Evolutionary conservation across 1,140 invertebrate genomes (phyloP).

Genomic region (Colletes latitarsis): DNA sequence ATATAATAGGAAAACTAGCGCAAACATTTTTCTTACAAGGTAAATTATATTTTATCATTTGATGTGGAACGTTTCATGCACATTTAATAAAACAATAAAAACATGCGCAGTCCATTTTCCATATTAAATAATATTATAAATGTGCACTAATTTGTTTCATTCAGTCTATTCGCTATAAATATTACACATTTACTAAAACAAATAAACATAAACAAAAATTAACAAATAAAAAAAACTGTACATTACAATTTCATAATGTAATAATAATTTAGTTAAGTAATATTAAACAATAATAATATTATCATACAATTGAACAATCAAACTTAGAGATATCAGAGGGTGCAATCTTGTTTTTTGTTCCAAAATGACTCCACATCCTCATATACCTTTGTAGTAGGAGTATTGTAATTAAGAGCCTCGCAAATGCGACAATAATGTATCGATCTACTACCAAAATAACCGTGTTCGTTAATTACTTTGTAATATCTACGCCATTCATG

Average conservation of each 20-base stretch:
- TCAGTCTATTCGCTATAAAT: not conserved
- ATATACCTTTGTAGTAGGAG: constrained; percentile 81
- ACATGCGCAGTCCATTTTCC: not conserved
- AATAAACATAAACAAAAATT: not conserved
- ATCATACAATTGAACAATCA: not conserved
- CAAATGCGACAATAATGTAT: constrained; percentile 91
- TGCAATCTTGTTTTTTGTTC: constrained; percentile 78
- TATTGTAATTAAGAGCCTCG: constrained; percentile 87
- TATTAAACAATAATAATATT: not conserved
- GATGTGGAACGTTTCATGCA: no score
- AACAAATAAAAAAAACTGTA: no score
- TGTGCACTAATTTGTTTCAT: not conserved
- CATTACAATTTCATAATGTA: no score
- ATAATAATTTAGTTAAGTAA: no score
- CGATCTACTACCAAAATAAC: constrained; percentile 85
- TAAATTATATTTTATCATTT: not conserved
- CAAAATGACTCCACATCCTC: constrained; percentile 79
- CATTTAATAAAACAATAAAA: not conserved
- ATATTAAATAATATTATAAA: not conserved
- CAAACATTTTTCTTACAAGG: not conserved
- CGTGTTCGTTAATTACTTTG: constrained; percentile 87
- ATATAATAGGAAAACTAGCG: no score
- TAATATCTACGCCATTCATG: constrained; percentile 87
- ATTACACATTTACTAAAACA: not conserved
- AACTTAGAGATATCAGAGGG: not conserved